Evolutionary conservation across 2,888 invertebrate species (phyloP).

Genomic region (Pogonocherus hispidulus): DNA sequence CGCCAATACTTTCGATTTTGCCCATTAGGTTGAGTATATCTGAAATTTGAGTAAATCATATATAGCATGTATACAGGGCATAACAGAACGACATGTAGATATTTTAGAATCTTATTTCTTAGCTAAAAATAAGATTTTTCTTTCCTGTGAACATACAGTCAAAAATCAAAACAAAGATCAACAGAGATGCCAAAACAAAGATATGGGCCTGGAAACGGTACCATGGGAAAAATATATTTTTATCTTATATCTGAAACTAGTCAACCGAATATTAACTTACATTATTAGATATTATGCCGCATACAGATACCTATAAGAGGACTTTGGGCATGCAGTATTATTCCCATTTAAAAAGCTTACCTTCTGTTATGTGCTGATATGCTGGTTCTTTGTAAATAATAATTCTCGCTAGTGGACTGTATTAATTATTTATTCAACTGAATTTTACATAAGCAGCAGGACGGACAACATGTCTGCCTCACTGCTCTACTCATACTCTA

Average conservation of each 20-base stretch:
- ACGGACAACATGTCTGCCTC: too few species aligned
- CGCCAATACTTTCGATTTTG: neutral
- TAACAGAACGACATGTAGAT: neutral
- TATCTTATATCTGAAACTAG: neutral
- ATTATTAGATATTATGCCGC: neutral
- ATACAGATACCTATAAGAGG: neutral
- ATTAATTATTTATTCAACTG: too few species aligned
- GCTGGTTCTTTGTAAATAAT: too few species aligned
- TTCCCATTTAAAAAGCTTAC: neutral
- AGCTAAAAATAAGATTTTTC: neutral
- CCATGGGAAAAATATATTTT: neutral
- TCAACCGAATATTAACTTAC: too few species aligned
- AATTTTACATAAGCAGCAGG: too few species aligned
- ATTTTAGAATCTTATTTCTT: neutral
- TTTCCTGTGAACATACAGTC: neutral
- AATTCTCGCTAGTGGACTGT: too few species aligned
- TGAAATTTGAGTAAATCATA: neutral
- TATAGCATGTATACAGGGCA: neutral
- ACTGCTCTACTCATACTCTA: too few species aligned
- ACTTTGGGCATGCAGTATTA: neutral
- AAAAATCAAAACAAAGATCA: neutral
- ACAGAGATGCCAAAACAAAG: neutral
- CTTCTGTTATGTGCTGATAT: too few species aligned
- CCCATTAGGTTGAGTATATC: neutral
- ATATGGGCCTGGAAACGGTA: neutral